These are phyloP conservation scores for Drosophila sproati DNA, from an alignment of 1,140 invertebrate species.

Conservation along the genomic window DNA sequence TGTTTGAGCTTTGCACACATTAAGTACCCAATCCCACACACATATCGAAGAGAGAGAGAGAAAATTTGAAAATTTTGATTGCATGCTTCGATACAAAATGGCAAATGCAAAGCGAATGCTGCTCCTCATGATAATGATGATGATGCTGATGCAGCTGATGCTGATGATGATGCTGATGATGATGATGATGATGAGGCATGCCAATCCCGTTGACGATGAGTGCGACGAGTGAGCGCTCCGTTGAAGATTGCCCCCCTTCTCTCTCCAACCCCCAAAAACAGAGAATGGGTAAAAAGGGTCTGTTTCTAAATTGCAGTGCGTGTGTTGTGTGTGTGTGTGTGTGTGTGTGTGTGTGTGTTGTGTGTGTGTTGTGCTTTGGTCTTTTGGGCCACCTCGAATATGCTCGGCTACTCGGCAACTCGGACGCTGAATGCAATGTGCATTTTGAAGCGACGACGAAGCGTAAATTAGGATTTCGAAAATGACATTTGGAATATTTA, in stretches of 20 bases:
- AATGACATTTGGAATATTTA: slow-evolving; percentile 85
- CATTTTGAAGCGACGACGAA: slow-evolving; percentile 81
- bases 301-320: slow-evolving; percentile 69
- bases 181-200: slow-evolving; percentile 76
- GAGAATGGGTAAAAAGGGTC: background rate
- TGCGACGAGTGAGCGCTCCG: slow-evolving; percentile 27
- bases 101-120: slow-evolving; percentile 66
- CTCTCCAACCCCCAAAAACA: slow-evolving; percentile 14
- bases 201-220: slow-evolving; percentile 70
- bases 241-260: slow-evolving; percentile 45
- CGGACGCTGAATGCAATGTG: slow-evolving; percentile 66
- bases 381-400: slow-evolving; percentile 5
- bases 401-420: background rate
- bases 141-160: slow-evolving; percentile 12
- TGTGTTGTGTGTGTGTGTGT: slow-evolving; percentile 26
- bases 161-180: slow-evolving; percentile 30
- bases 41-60: slow-evolving; percentile 36
- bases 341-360: slow-evolving; percentile 26
- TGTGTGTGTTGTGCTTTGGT: slow-evolving; percentile 59
- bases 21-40: slow-evolving; percentile 2
- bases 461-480: slow-evolving; percentile 84
- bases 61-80: slow-evolving; percentile 84
- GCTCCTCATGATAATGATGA: background rate
- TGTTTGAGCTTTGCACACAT: slow-evolving; percentile 57
- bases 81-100: slow-evolving; percentile 83